phyloP scores from a whole-genome alignment of 2,113 vertebrate genomes.

The Hyperopisus bebe region DNA sequence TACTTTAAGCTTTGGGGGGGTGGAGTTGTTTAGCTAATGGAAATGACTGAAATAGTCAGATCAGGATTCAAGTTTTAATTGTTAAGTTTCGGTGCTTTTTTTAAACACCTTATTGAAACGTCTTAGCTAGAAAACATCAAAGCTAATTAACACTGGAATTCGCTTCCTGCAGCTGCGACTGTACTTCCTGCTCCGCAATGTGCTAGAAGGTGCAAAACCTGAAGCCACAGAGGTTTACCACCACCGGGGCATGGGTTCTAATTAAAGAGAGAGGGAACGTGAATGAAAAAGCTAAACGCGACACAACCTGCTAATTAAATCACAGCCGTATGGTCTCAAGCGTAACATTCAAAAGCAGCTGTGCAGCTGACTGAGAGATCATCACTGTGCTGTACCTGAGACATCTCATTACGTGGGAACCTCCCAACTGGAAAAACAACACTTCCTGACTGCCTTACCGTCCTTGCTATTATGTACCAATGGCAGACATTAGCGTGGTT shows the following conservation, averaged over 20 bases:
- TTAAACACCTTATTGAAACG: neutral
- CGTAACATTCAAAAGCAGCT: neutral
- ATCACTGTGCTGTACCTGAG: neutral
- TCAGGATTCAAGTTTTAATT: neutral
- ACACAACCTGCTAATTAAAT: neutral
- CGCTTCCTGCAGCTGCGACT: neutral
- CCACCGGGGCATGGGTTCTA: neutral
- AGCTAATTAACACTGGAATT: neutral
- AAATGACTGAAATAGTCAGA: neutral
- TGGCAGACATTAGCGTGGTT: neutral
- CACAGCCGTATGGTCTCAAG: neutral
- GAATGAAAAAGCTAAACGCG: neutral
- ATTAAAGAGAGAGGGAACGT: neutral
- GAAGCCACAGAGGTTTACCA: neutral
- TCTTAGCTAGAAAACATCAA: neutral
- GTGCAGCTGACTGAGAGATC: neutral
- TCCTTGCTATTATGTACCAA: neutral
- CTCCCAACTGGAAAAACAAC: neutral
- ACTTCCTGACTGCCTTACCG: neutral
- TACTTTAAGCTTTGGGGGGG: neutral
- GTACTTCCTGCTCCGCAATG: neutral
- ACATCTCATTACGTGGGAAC: neutral
- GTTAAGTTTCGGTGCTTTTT: neutral
- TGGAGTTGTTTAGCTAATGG: neutral
- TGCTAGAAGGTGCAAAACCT: neutral